phyloP scores from a whole-genome alignment of 2,113 vertebrate species.

The Recurvirostra avosetta region DNA sequence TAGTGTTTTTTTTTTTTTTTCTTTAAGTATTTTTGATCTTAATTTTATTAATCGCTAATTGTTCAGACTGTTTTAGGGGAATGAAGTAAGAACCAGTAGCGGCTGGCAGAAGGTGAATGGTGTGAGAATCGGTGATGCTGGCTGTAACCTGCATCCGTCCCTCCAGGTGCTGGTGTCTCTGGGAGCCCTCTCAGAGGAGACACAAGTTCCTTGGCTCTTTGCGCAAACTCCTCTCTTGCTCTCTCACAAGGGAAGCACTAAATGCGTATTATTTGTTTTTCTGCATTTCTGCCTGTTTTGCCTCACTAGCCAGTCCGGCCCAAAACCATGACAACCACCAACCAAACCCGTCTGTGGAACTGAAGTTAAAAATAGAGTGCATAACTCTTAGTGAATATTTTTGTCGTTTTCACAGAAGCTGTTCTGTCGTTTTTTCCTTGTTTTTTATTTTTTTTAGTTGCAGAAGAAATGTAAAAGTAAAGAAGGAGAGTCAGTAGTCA shows the following conservation, averaged over 20 bases:
- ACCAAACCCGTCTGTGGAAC: not conserved
- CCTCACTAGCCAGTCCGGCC: too few species aligned
- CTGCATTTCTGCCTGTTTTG: not conserved
- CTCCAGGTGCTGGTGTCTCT: too few species aligned
- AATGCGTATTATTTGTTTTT: fast-evolving
- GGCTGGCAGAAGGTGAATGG: not conserved
- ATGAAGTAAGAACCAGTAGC: too few species aligned
- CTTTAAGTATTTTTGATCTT: too few species aligned
- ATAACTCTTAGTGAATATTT: not conserved
- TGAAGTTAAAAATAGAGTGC: not conserved
- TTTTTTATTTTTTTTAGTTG: not conserved
- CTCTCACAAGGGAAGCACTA: fast-evolving
- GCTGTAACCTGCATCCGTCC: fast-evolving
- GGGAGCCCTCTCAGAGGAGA: fast-evolving
- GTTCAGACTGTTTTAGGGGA: fast-evolving
- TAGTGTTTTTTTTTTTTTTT: not conserved
- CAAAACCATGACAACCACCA: too few species aligned
- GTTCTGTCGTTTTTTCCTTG: too few species aligned
- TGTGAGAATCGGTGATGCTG: fast-evolving
- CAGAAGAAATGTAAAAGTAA: not conserved
- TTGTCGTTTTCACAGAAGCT: not conserved
- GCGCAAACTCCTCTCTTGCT: not conserved
- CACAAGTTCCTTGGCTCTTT: fast-evolving
- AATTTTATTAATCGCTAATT: fast-evolving
- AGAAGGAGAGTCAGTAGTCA: not conserved